phyloP scores from a whole-genome alignment of 2,888 invertebrate species.

The Papilio demoleus region DNA sequence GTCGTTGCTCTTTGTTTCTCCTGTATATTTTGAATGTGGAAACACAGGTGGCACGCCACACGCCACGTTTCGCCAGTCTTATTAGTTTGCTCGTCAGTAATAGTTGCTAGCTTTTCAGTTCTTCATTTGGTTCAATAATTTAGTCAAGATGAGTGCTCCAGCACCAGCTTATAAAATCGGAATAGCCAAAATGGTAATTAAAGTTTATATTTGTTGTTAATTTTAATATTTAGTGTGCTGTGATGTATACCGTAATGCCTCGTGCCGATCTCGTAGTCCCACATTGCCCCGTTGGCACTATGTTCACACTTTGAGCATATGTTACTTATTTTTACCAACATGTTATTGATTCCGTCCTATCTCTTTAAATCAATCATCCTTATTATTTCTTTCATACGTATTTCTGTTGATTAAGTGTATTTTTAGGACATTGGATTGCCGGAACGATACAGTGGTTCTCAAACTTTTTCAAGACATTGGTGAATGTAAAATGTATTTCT shows the following conservation, averaged over 20 bases:
- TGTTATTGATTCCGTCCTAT: background rate
- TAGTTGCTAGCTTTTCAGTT: slow-evolving; percentile 59
- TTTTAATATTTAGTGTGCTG: slow-evolving; percentile 49
- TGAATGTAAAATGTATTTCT: slow-evolving; percentile 36
- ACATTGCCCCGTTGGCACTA: slow-evolving; percentile 77
- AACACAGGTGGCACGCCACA: slow-evolving; percentile 57
- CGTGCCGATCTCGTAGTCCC: slow-evolving; percentile 63
- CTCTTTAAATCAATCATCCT: background rate
- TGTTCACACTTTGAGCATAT: slow-evolving; percentile 45
- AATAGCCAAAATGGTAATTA: slow-evolving; percentile 79
- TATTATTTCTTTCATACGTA: background rate
- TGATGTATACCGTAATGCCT: slow-evolving; percentile 55
- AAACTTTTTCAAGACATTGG: slow-evolving; percentile 10
- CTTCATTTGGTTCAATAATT: slow-evolving; percentile 57
- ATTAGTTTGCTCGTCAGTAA: slow-evolving; percentile 47
- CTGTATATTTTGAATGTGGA: slow-evolving; percentile 57
- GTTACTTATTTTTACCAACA: slow-evolving; percentile 15
- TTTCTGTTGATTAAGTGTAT: background rate
- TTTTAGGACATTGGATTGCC: background rate
- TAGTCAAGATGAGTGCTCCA: slow-evolving; percentile 74
- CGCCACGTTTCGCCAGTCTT: slow-evolving; percentile 79
- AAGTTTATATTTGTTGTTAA: slow-evolving; percentile 51
- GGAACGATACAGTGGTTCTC: slow-evolving; percentile 9
- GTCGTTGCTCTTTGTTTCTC: slow-evolving; percentile 2
- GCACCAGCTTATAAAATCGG: slow-evolving; percentile 73